These are phyloP conservation scores for Ectemnius lituratus DNA, from an alignment of 2,888 invertebrate genomes.

Conservation along the genomic window DNA sequence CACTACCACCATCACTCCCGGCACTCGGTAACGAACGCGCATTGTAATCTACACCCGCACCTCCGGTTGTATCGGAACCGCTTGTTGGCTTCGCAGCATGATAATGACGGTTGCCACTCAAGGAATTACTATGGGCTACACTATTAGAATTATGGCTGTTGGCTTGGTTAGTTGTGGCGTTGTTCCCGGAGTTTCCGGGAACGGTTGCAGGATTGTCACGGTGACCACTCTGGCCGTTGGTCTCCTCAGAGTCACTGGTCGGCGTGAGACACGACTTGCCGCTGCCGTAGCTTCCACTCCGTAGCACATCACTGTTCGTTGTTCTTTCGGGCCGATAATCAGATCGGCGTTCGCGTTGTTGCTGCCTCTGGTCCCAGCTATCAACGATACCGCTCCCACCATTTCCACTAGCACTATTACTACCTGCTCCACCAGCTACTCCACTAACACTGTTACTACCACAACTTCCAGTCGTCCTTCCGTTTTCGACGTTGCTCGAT, in stretches of 20 bases:
- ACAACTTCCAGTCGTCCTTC: constrained; percentile 64
- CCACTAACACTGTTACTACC: constrained; percentile 41
- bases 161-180: constrained; percentile 39
- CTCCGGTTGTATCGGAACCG: constrained; percentile 20
- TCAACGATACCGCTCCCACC: constrained; percentile 41
- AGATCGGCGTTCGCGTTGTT: constrained; percentile 60
- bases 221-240: constrained; percentile 27
- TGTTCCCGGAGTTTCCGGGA: constrained; percentile 23
- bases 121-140: constrained; percentile 59
- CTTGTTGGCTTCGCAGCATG: constrained; percentile 26
- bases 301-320: constrained; percentile 68
- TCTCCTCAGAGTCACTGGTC: constrained; percentile 64
- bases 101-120: constrained; percentile 49
- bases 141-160: constrained; percentile 63
- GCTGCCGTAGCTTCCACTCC: constrained; percentile 54
- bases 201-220: constrained; percentile 31
- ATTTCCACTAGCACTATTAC: constrained; percentile 41
- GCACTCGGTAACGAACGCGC: constrained; percentile 42
- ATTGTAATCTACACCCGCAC: constrained; percentile 38
- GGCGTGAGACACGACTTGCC: constrained; percentile 65
- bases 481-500: constrained; percentile 52
- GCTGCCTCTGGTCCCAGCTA: constrained; percentile 61
- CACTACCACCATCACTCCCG: constrained; percentile 42
- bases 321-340: constrained; percentile 72
- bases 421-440: constrained; percentile 26